These are phyloP conservation scores for Agrotis clavis DNA, from an alignment of 2,888 invertebrate genomes.

Conservation along the genomic window DNA sequence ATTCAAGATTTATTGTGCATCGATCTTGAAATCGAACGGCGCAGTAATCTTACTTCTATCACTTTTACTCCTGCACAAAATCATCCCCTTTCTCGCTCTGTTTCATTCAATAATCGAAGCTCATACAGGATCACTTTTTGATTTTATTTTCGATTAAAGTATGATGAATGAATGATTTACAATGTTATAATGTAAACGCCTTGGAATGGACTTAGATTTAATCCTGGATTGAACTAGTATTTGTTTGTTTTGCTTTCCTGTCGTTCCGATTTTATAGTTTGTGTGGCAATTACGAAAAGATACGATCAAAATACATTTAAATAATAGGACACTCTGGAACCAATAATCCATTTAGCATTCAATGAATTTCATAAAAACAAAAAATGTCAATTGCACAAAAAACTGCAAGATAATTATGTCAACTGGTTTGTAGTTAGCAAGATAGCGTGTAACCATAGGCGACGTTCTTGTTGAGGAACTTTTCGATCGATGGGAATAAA, in stretches of 20 bases:
- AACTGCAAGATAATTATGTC: constrained; percentile 18
- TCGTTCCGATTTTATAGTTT: constrained; percentile 16
- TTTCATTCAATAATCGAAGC: constrained; percentile 77
- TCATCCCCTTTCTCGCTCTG: constrained; percentile 60
- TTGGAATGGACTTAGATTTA: constrained; percentile 48
- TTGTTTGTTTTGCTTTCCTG: constrained; percentile 35
- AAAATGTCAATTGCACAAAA: constrained; percentile 26
- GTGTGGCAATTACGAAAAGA: neutral
- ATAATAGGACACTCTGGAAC: neutral
- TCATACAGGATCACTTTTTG: constrained; percentile 66
- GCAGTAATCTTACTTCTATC: constrained; percentile 69
- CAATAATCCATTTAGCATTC: neutral
- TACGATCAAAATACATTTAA: neutral
- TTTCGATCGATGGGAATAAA: constrained; percentile 49
- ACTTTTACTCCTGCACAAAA: constrained; percentile 53
- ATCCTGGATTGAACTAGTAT: constrained; percentile 37
- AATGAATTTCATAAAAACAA: constrained; percentile 2
- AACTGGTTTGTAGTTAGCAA: constrained; percentile 4
- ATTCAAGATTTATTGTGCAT: constrained; percentile 82
- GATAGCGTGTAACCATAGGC: constrained; percentile 29
- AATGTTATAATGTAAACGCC: constrained; percentile 67
- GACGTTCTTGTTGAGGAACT: constrained; percentile 18
- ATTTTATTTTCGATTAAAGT: constrained; percentile 77
- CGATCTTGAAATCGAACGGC: constrained; percentile 80
- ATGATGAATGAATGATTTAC: constrained; percentile 81